Conservation (phyloP, 2,113 vertebrate genomes). For the Ondatra zibethicus region DNA sequence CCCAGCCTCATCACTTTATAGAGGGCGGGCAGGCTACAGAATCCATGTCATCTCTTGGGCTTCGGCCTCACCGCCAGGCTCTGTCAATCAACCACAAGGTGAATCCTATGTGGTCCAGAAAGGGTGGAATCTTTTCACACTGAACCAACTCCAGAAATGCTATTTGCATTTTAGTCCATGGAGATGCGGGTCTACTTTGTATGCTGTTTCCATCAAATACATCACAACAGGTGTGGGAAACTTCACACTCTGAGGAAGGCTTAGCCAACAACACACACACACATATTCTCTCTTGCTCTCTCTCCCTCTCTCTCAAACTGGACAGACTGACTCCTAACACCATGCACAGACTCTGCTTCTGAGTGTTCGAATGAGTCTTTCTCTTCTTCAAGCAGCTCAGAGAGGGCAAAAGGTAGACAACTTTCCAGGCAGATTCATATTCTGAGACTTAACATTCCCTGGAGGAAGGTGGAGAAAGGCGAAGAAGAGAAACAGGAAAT, state of each 20-base stretch:
- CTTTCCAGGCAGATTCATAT: neutral
- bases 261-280: neutral
- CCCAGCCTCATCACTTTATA: neutral
- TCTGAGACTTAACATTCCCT: neutral
- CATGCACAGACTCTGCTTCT: neutral
- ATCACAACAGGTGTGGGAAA: neutral
- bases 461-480: neutral
- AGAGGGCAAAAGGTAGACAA: neutral
- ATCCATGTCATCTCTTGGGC: neutral
- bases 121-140: neutral
- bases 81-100: neutral
- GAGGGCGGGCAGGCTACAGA: neutral
- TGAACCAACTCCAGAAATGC: neutral
- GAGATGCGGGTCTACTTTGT: neutral
- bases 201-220: neutral
- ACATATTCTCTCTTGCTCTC: too few species aligned
- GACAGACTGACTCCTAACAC: neutral
- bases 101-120: neutral
- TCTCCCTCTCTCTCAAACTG: neutral
- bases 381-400: neutral
- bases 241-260: neutral
- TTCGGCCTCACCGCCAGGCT: neutral
- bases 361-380: neutral
- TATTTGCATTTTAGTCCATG: neutral
- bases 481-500: neutral